Evolutionary conservation across 2,113 vertebrate species (phyloP).

Genomic region (Ramphastos sulfuratus): DNA sequence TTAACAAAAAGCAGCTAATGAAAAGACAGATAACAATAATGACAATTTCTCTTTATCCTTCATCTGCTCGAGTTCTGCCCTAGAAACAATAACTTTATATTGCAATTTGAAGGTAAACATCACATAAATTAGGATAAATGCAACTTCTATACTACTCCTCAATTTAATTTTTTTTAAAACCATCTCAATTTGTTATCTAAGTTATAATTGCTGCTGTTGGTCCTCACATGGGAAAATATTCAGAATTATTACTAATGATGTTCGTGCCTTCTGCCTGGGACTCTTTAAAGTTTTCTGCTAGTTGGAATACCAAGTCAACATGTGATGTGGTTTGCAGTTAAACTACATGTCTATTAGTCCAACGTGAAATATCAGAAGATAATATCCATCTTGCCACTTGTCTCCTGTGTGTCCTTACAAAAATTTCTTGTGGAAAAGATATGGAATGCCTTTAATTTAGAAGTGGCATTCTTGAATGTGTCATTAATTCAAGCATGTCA

Average conservation of each 20-base stretch:
- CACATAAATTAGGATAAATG: not conserved
- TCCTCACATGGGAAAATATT: not conserved
- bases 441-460: not conserved
- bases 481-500: slow-evolving; percentile 14
- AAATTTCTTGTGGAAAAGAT: not conserved
- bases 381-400: not conserved
- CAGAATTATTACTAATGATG: not conserved
- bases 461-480: not conserved
- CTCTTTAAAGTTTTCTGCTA: not conserved
- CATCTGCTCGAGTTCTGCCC: not conserved
- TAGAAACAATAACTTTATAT: not conserved
- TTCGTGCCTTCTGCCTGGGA: not conserved
- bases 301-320: not conserved
- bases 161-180: not conserved
- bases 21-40: not conserved
- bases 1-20: not conserved
- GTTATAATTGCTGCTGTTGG: not conserved
- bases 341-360: not conserved
- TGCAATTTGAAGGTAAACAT: not conserved
- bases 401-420: not conserved
- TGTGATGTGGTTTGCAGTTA: not conserved
- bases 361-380: not conserved
- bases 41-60: not conserved
- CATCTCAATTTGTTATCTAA: not conserved
- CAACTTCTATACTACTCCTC: not conserved